Base-by-base conservation (phyloP, 2,797 vertebrate species). In the Sciaenops ocellatus region DNA sequence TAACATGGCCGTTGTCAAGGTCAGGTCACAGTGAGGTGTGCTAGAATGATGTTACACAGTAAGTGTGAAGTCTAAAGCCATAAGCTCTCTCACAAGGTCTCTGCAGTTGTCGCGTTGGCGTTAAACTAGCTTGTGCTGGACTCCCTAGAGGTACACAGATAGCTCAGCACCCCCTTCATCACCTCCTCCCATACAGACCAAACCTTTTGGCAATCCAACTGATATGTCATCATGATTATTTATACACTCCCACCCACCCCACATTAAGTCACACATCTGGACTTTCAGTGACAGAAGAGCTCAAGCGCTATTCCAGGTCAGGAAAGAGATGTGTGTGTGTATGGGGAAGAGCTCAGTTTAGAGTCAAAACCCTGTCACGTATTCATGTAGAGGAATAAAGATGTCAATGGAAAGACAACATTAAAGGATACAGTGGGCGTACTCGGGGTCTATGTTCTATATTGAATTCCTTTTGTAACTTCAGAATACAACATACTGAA, bases 231-330 rank as follows among this genome's bases (percentile, higher is more conserved):
- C 81, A 60, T 82, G 82, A 88, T 89, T 94, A 90, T 93, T 92
- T 88, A 85, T 92, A 91, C 64, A 56, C 75, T 73, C 60, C 59
- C 73, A 75, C 73, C 69, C 50, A 77, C 68, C 71, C 69, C 34
- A 74, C 85, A 66, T 87, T 75, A 81, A 81, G 81, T 87, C 80
- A 84, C 92, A 94, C 92, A 94, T 94, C 90, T 94, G 91, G 87
- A 85, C 67, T 30, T 55, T 84, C 67, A 57, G 34, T 85, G 90
- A 87, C 84, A 80, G 80, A 78, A 69, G 78, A 79, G 77, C 85
- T 79, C 52, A 30, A 80, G 68, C 55, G 20, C 76, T 75, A 51
- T 61, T 75, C 60, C 54, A 22, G 68, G 72, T 80, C 78, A 73
- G 13, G 50, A 82, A 76, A 73, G 61, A 79, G 50, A 82, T 79